Evolutionary conservation across 2,113 vertebrate species (phyloP).

Genomic region (human): DNA sequence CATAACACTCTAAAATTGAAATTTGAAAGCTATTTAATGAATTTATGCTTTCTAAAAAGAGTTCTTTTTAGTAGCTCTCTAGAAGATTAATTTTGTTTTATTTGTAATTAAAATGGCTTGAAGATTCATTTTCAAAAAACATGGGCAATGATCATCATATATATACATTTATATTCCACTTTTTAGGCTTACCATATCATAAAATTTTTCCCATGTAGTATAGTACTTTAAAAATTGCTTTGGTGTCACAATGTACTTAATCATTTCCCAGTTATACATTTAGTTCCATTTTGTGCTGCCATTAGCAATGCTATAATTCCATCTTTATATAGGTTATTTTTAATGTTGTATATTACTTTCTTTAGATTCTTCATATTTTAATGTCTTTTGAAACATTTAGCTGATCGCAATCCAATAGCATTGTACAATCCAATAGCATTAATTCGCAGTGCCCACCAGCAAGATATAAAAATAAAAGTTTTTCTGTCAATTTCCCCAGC

Average conservation of each 20-base stretch:
- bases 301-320: not conserved
- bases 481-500: not conserved
- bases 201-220: not conserved
- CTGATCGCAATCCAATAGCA: not conserved
- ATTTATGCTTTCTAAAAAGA: not conserved
- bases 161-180: not conserved
- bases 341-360: not conserved
- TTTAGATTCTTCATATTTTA: not conserved
- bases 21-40: conserved; percentile 24
- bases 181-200: not conserved
- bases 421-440: not conserved
- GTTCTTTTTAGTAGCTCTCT: not conserved
- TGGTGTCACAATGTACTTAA: not conserved
- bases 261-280: not conserved
- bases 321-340: conserved; percentile 18
- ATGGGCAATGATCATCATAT: not conserved
- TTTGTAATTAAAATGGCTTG: not conserved
- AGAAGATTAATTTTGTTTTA: conserved; percentile 26
- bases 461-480: not conserved
- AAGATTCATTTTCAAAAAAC: not conserved
- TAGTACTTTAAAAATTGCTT: not conserved
- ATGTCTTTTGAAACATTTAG: not conserved
- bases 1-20: not conserved
- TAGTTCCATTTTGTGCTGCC: not conserved
- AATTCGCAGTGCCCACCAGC: not conserved